Conservation (phyloP, 2,113 vertebrate species). For the Pomatorhinus ruficollis region DNA sequence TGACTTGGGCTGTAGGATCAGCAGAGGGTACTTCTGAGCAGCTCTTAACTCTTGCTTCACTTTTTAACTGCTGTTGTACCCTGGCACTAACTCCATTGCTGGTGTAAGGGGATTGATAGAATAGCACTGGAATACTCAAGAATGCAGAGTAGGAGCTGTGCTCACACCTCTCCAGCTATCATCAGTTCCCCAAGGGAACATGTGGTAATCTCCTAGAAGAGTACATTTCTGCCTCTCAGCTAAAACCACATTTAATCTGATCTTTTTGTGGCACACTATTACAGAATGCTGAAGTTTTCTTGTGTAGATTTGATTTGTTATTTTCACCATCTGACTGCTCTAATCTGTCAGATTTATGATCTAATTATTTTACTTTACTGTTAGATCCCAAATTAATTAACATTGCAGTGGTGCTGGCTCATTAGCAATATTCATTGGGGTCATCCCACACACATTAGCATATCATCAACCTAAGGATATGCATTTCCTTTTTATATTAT, state of each 20-base stretch:
- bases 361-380: slow-evolving; percentile 5
- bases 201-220: not conserved
- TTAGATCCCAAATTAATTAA: slow-evolving; percentile 39
- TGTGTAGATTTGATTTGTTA: not conserved
- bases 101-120: not conserved
- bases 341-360: slow-evolving; percentile 57
- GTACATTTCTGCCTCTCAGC: not conserved
- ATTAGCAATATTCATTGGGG: slow-evolving; percentile 2
- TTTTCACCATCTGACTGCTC: slow-evolving; percentile 20
- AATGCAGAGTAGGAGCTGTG: not conserved
- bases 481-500: not conserved
- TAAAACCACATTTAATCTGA: not conserved
- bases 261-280: slow-evolving; percentile 7
- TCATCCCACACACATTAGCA: slow-evolving; percentile 12
- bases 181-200: not conserved
- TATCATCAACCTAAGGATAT: not conserved
- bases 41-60: not conserved
- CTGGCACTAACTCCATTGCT: not conserved
- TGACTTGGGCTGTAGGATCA: not conserved
- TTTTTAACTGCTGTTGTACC: not conserved
- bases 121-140: not conserved
- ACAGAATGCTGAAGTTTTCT: not conserved
- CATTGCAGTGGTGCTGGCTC: not conserved
- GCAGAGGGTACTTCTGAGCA: not conserved
- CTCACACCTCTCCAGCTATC: not conserved